Conservation (phyloP, 2,113 vertebrate species). For the Hippocampus zosterae region DNA sequence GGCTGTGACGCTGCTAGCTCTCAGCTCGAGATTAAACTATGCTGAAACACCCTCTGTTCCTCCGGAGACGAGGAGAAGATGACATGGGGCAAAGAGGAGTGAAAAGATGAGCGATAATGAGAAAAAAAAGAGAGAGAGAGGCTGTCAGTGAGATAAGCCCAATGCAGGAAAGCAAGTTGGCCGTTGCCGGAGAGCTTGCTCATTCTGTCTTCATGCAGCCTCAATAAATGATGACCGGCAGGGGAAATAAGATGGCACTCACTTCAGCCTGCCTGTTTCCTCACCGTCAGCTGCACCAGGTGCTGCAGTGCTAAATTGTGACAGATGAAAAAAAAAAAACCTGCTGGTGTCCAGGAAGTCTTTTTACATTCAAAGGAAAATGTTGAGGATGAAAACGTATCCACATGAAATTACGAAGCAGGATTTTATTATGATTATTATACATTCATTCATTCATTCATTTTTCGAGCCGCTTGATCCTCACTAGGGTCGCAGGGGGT, state of each 20-base stretch:
- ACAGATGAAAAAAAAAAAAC: neutral
- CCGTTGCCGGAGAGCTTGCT: slow-evolving; percentile 25
- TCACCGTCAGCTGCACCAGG: slow-evolving; percentile 28
- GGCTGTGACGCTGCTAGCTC: slow-evolving; percentile 19
- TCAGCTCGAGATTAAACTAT: slow-evolving; percentile 45
- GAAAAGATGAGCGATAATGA: slow-evolving; percentile 16
- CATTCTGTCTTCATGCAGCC: slow-evolving; percentile 47
- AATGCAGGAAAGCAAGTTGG: slow-evolving; percentile 22
- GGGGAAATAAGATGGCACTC: slow-evolving; percentile 60
- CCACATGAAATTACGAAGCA: neutral
- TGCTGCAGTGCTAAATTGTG: slow-evolving; percentile 30
- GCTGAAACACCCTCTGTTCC: slow-evolving; percentile 31
- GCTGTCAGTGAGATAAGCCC: slow-evolving; percentile 8
- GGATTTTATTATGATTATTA: too few species aligned
- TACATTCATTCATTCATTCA: too few species aligned
- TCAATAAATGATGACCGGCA: slow-evolving; percentile 50
- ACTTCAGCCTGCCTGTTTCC: slow-evolving; percentile 22
- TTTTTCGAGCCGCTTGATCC: too few species aligned
- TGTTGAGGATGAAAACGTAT: neutral
- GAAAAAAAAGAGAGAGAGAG: slow-evolving; percentile 15
- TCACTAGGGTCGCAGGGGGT: too few species aligned
- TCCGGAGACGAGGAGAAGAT: slow-evolving; percentile 28
- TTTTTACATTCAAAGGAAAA: neutral
- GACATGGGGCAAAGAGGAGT: neutral
- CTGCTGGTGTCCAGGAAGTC: too few species aligned